phyloP scores from a whole-genome alignment of 2,888 invertebrate species.

The Athrips mouffetella region DNA sequence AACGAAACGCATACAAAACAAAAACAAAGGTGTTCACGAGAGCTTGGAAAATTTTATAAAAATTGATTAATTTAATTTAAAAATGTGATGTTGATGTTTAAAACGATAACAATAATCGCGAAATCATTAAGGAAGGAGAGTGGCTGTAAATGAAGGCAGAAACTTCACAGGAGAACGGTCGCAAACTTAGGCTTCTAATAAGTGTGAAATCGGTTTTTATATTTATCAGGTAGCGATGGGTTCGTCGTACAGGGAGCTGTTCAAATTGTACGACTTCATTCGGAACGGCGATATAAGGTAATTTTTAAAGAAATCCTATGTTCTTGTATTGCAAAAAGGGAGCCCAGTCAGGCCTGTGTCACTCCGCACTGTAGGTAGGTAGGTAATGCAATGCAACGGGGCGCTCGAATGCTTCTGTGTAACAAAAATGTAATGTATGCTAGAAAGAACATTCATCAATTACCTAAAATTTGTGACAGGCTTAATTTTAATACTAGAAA shows the following conservation, averaged over 20 bases:
- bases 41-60: conserved; percentile 45
- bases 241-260: conserved; percentile 60
- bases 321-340: not conserved
- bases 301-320: conserved; percentile 25
- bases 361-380: no score
- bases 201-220: conserved; percentile 42
- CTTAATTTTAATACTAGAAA: no score
- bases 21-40: conserved; percentile 46
- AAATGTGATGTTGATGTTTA: conserved; percentile 20
- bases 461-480: no score
- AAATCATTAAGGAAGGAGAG: conserved; percentile 11
- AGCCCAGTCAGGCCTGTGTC: conserved; percentile 1
- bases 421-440: no score
- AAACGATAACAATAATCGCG: conserved; percentile 18
- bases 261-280: conserved; percentile 80
- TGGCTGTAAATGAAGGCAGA: conserved; percentile 34
- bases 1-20: conserved; percentile 46
- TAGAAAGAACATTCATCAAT: no score
- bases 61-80: conserved; percentile 47
- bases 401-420: no score
- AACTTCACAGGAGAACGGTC: conserved; percentile 65
- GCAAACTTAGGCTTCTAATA: conserved; percentile 47
- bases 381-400: no score
- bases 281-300: conserved; percentile 81
- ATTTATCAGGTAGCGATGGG: conserved; percentile 59